phyloP scores from a whole-genome alignment of 2,888 invertebrate genomes.

The Agrochola lychnidis region DNA sequence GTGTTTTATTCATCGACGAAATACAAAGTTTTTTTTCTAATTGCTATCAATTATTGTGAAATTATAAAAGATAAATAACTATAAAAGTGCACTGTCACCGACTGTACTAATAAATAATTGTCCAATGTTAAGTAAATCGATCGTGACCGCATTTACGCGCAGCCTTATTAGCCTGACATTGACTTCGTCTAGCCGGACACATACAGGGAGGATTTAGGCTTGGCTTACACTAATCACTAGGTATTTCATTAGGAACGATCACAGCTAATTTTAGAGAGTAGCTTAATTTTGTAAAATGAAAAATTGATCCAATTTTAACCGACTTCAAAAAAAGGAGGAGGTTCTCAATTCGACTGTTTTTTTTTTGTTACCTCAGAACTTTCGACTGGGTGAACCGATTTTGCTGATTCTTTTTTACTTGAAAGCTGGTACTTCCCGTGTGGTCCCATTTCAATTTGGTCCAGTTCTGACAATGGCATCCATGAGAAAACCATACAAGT shows the following conservation, averaged over 20 bases:
- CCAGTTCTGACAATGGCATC: too few species aligned
- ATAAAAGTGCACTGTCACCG: constrained; percentile 10
- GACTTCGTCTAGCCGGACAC: constrained; percentile 66
- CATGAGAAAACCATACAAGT: too few species aligned
- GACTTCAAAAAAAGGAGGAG: too few species aligned
- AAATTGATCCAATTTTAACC: background rate
- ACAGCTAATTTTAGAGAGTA: background rate
- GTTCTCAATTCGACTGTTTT: too few species aligned
- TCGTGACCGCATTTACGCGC: constrained; percentile 73
- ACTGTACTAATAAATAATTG: constrained; percentile 53
- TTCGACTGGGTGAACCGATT: too few species aligned
- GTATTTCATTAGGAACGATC: background rate
- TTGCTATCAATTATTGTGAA: background rate
- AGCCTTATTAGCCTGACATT: constrained; percentile 73
- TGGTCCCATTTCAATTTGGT: too few species aligned
- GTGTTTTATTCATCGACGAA: background rate
- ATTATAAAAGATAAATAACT: background rate
- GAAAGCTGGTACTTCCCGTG: too few species aligned
- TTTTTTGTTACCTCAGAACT: too few species aligned
- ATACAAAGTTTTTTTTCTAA: background rate
- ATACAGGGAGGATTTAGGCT: background rate
- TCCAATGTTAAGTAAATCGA: constrained; percentile 63
- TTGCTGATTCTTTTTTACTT: too few species aligned
- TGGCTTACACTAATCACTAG: background rate
- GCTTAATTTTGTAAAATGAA: background rate